Evolutionary conservation across 2,888 invertebrate genomes (phyloP).

Genomic region (Sarcophaga carnaria): DNA sequence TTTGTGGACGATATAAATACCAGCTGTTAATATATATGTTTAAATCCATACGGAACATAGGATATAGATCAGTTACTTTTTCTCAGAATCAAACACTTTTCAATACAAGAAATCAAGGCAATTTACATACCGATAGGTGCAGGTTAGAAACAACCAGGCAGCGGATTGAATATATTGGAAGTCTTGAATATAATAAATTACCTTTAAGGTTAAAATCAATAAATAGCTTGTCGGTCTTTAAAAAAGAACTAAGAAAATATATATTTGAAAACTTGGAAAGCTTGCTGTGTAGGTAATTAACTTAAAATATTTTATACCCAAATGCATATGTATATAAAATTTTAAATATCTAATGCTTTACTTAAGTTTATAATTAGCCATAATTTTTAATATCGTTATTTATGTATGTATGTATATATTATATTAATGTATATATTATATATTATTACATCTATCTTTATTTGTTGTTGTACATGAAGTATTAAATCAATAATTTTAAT

Average conservation of each 20-base stretch:
- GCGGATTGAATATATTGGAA: background rate
- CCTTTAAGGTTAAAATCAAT: conserved; percentile 21
- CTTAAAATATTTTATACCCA: no score
- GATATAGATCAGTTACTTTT: background rate
- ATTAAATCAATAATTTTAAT: no score
- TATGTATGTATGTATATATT: no score
- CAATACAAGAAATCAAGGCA: background rate
- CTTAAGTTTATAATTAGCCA: no score
- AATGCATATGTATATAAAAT: no score
- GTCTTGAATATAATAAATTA: conserved; percentile 13
- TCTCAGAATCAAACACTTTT: background rate
- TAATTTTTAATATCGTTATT: no score
- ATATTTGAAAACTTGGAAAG: background rate
- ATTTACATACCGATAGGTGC: background rate
- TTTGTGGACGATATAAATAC: background rate
- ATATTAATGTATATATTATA: no score
- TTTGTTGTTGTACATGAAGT: no score
- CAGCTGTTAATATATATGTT: conserved; percentile 6
- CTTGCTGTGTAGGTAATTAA: background rate
- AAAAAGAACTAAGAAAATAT: background rate
- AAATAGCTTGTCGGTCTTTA: background rate
- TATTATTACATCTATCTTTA: no score
- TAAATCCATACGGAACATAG: background rate
- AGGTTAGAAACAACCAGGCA: conserved; percentile 1
- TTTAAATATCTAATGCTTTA: no score